Evolutionary conservation across 2,113 vertebrate genomes (phyloP).

Genomic region (Colinus virginianus): DNA sequence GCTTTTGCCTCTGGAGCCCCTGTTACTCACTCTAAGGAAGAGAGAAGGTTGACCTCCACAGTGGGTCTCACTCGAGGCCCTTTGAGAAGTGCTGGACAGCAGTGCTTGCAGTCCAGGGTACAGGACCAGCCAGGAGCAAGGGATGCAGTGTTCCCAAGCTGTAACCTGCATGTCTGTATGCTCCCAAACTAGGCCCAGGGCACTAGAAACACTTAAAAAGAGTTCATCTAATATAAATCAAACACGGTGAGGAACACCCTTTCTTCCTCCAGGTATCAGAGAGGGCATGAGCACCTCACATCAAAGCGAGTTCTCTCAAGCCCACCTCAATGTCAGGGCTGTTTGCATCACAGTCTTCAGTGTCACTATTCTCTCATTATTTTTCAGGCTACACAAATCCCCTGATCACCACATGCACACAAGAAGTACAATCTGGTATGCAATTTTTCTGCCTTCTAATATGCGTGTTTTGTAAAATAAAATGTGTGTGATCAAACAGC

Average conservation of each 20-base stretch:
- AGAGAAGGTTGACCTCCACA: not conserved
- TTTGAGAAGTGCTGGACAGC: not conserved
- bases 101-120: not conserved
- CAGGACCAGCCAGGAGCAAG: not conserved
- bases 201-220: not conserved
- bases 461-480: not conserved
- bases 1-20: not conserved
- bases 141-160: not conserved
- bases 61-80: no score
- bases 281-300: not conserved
- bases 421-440: not conserved
- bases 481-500: not conserved
- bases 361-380: accelerated
- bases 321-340: not conserved
- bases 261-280: not conserved
- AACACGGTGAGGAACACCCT: not conserved
- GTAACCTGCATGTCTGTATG: not conserved
- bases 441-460: not conserved
- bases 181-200: not conserved
- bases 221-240: not conserved
- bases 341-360: accelerated
- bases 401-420: not conserved
- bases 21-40: not conserved
- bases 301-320: not conserved
- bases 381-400: not conserved